Evolutionary conservation across 2,797 vertebrate species (phyloP).

Genomic region (Helostoma temminkii): DNA sequence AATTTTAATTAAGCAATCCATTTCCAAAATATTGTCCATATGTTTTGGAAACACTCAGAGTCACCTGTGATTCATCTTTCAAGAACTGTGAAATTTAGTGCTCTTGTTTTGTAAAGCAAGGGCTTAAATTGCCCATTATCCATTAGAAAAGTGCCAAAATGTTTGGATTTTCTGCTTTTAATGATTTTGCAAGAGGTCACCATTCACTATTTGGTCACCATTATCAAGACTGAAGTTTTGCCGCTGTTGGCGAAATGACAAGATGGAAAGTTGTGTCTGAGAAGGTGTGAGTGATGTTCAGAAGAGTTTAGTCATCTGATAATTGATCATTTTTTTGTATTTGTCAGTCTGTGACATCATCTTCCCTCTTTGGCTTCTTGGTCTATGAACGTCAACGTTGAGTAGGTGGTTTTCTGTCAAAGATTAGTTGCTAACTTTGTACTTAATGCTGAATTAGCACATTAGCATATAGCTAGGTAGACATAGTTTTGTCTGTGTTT

Average conservation of each 20-base stretch:
- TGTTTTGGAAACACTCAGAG: constrained; percentile 61
- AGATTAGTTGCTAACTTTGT: too few species aligned
- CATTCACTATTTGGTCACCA: too few species aligned
- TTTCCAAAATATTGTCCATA: constrained; percentile 48
- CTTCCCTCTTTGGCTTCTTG: too few species aligned
- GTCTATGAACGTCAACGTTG: too few species aligned
- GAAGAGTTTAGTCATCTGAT: too few species aligned
- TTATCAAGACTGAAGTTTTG: background rate
- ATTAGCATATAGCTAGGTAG: too few species aligned
- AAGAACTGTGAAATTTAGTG: background rate
- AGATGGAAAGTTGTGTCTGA: background rate
- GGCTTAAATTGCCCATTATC: constrained; percentile 17
- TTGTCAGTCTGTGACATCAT: too few species aligned
- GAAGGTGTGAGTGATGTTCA: too few species aligned
- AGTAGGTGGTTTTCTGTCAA: too few species aligned
- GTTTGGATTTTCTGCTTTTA: constrained; percentile 16
- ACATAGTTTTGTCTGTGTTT: too few species aligned
- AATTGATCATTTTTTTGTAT: too few species aligned
- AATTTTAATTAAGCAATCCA: constrained; percentile 47
- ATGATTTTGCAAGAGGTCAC: constrained; percentile 9
- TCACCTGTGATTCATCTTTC: constrained; percentile 19
- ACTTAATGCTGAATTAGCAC: too few species aligned
- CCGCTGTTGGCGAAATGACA: background rate
- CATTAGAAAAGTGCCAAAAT: constrained; percentile 3
- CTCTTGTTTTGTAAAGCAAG: constrained; percentile 40